Conservation (phyloP, 2,113 vertebrate species). For the Murina feae region DNA sequence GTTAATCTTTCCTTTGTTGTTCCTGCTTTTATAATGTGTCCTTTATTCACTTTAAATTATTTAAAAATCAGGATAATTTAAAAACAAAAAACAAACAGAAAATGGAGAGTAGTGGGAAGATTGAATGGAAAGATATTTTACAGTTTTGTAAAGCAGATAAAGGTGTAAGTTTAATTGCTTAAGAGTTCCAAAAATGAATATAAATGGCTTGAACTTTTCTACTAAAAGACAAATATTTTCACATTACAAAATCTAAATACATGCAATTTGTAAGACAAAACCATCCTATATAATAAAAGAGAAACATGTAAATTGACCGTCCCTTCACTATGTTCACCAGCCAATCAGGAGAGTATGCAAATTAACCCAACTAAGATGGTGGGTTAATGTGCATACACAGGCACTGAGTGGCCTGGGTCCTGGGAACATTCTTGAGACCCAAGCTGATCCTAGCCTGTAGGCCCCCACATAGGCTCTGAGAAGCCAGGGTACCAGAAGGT, state of each 20-base stretch:
- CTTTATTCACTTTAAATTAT: not conserved
- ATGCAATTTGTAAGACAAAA: no score
- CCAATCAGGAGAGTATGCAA: no score
- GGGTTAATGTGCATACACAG: no score
- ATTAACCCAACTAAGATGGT: no score
- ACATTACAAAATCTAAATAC: not conserved
- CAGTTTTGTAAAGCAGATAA: not conserved
- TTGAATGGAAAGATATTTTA: not conserved
- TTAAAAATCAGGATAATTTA: not conserved
- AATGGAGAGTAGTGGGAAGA: not conserved
- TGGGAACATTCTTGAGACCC: no score
- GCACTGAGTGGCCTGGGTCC: no score
- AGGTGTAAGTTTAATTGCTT: not conserved
- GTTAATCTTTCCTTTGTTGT: not conserved
- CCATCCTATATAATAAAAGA: no score
- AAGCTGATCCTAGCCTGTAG: no score
- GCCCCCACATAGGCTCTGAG: no score
- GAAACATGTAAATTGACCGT: no score
- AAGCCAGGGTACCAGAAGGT: no score
- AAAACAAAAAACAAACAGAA: not conserved
- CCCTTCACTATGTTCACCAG: no score
- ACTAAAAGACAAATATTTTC: not conserved
- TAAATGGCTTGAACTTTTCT: not conserved
- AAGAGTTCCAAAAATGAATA: not conserved
- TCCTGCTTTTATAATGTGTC: not conserved